Conservation (phyloP, 30 jellyfish, hydroid and myxozoan genomes). For the Aurelia aurita complex sp. Pacific region DNA sequence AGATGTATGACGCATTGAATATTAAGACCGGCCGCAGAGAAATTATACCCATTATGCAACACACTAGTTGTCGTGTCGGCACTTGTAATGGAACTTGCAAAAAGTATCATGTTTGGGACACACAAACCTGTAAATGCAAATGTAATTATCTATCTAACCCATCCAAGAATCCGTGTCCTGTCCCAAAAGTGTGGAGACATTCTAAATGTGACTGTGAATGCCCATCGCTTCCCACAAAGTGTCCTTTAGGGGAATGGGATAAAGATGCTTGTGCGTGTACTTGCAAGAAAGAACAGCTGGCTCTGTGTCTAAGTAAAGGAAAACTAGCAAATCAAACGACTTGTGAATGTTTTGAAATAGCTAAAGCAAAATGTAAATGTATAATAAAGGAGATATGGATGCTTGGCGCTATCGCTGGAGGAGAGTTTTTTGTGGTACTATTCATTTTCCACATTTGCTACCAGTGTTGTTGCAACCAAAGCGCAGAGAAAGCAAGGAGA, state of each 20-base stretch:
- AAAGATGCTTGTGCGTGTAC: constrained; percentile 26
- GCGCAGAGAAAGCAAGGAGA: no score
- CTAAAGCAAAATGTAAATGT: neutral
- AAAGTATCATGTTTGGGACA: constrained; percentile 20
- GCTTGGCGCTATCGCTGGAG: constrained; percentile 1
- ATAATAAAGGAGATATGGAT: constrained; percentile 12
- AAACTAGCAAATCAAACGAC: constrained; percentile 6
- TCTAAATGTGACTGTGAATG: constrained; percentile 30
- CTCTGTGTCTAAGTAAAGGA: constrained; percentile 16
- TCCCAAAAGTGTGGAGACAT: constrained; percentile 29
- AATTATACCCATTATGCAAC: no score
- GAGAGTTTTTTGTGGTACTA: constrained; percentile 19
- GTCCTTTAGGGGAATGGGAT: constrained; percentile 54
- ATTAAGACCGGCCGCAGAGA: neutral
- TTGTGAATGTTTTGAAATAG: constrained; percentile 29
- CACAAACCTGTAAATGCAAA: constrained; percentile 4
- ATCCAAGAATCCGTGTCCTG: constrained; percentile 17
- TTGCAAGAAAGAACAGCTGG: constrained; percentile 27
- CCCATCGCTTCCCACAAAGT: constrained; percentile 1
- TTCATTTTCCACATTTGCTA: constrained; percentile 20
- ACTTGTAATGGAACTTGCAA: constrained; percentile 1
- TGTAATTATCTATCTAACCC: constrained; percentile 32
- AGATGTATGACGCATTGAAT: neutral
- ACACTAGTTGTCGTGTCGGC: neutral
- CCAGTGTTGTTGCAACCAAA: constrained; percentile 2